Conservation (phyloP, 2,888 invertebrate species). For the Argyresthia albistria region DNA sequence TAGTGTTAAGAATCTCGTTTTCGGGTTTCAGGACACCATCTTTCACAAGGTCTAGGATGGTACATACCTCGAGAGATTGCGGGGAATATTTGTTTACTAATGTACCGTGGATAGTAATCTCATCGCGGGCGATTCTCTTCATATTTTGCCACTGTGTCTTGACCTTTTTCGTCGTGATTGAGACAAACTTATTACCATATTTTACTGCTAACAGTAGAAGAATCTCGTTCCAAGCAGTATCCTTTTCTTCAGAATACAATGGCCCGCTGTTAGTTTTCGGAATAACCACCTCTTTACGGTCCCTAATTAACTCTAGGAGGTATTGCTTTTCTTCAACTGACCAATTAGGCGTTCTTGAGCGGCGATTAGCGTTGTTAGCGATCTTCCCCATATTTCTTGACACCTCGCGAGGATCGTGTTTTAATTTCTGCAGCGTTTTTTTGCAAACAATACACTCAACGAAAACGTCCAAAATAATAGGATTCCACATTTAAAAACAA, state of each 20-base stretch:
- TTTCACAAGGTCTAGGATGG: constrained; percentile 44
- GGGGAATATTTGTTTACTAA: constrained; percentile 36
- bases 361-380: constrained; percentile 24
- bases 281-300: constrained; percentile 51
- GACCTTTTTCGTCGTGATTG: constrained; percentile 55
- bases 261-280: constrained; percentile 54
- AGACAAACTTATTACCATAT: constrained; percentile 52
- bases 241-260: constrained; percentile 56
- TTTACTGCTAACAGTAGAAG: constrained; percentile 36
- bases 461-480: constrained; percentile 54
- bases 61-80: constrained; percentile 51
- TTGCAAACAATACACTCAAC: constrained; percentile 64
- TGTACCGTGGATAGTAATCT: constrained; percentile 40
- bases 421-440: constrained; percentile 65
- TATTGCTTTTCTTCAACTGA: constrained; percentile 57
- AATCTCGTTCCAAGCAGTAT: constrained; percentile 61
- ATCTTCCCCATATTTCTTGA: constrained; percentile 52
- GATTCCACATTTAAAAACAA: constrained; percentile 66
- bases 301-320: constrained; percentile 57
- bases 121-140: constrained; percentile 62
- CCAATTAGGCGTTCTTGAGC: constrained; percentile 61
- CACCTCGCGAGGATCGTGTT: constrained; percentile 32
- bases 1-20: constrained; percentile 14
- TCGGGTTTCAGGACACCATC: constrained; percentile 36
- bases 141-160: constrained; percentile 68